A percentile compares a stretch with the other conserved stretches of the same genome.
These are phyloP conservation scores for Cyanistes caeruleus DNA, from an alignment of 2,113 vertebrate species.

Conservation along the genomic window DNA sequence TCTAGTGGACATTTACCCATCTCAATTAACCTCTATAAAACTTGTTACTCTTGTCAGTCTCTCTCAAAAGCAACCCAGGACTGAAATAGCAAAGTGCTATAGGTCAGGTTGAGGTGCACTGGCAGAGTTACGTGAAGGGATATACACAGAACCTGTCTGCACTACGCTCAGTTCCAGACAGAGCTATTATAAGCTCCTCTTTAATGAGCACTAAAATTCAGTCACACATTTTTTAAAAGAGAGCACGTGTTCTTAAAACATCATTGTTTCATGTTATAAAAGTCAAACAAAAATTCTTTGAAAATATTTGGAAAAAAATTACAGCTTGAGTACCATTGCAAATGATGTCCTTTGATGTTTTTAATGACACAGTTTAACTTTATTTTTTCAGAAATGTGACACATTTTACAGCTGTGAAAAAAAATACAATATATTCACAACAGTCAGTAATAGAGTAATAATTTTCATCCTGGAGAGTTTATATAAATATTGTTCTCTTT, in stretches of 20 bases:
- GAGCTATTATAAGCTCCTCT: conserved; percentile 29
- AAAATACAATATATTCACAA: neutral
- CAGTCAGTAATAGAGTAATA: neutral
- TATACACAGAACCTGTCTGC: conserved; percentile 20
- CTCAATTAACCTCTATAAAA: conserved; percentile 62
- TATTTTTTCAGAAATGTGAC: neutral
- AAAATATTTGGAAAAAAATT: neutral
- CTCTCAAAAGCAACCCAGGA: conserved; percentile 56
- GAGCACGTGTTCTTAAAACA: neutral
- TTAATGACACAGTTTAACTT: neutral
- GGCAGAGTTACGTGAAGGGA: neutral
- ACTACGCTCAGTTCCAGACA: neutral
- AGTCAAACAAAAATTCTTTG: neutral
- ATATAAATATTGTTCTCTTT: neutral
- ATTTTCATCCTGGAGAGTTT: conserved; percentile 9
- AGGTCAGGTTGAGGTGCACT: conserved; percentile 59
- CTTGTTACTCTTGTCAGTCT: conserved; percentile 51
- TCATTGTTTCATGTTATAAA: neutral
- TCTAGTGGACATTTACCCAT: conserved; percentile 40
- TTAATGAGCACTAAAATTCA: conserved; percentile 55
- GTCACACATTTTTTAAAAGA: conserved; percentile 24
- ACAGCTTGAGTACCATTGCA: neutral
- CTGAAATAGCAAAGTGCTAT: conserved; percentile 58
- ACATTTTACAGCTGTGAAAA: neutral
- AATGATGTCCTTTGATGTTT: neutral